A percentile compares a stretch with the other conserved stretches of the same genome.
Evolutionary conservation across 2,888 invertebrate genomes (phyloP).

Genomic region (Neocrepidodera transversa): DNA sequence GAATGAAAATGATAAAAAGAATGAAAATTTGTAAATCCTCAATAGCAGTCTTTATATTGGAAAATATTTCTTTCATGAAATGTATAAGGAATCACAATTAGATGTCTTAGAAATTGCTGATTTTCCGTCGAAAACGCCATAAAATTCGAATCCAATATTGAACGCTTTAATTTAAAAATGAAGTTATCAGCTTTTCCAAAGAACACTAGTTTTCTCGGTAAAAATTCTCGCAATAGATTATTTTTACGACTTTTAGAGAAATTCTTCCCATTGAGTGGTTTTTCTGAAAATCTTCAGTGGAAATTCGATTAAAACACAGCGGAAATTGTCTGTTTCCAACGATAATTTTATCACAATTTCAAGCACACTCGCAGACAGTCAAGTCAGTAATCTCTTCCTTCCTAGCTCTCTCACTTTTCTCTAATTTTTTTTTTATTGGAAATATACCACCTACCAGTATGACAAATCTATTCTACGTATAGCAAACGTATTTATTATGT

Average conservation of each 20-base stretch:
- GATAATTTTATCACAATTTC: conserved; percentile 11
- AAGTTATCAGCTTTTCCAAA: background rate
- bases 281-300: background rate
- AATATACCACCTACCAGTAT: background rate
- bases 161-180: background rate
- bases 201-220: background rate
- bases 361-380: conserved; percentile 10
- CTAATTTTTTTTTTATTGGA: conserved; percentile 1
- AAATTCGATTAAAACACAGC: conserved; percentile 15
- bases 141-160: too few species aligned
- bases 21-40: too few species aligned
- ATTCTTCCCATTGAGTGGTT: background rate
- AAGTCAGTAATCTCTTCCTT: conserved; percentile 1
- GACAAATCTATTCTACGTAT: too few species aligned
- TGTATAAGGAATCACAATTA: too few species aligned
- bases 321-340: conserved; percentile 9
- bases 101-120: too few species aligned
- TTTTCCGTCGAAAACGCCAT: too few species aligned
- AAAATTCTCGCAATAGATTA: background rate
- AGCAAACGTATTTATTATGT: too few species aligned
- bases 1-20: too few species aligned
- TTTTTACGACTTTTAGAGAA: conserved; percentile 6
- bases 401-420: background rate
- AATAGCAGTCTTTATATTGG: too few species aligned
- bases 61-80: too few species aligned